Base-by-base conservation (phyloP, 2,888 invertebrate genomes). In the Cylloceria caligata region DNA sequence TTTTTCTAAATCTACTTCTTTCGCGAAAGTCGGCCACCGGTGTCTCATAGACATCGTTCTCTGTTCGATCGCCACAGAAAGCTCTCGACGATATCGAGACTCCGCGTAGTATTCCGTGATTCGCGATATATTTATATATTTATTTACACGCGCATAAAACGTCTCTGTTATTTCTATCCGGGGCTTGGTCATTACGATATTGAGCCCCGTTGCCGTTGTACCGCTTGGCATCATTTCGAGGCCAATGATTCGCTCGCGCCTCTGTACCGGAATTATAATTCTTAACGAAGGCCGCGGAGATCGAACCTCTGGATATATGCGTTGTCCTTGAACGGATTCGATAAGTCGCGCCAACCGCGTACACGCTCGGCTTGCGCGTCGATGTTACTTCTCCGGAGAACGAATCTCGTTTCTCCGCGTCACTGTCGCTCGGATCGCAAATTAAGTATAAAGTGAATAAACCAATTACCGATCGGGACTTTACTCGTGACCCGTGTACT, bases 261-360 rank as follows among this genome's bases (percentile, higher is more conserved):
- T 87, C 88, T 36, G 73, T 89, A 88, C 90, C 89, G 88, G 89
- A 90, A 90, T 89, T 88, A 89, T 89, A 89, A 86, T 87, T 88
- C 86, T 86, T 86, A 86, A 86, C 85, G 87, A 90, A 90, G 90
- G 89, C 87, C 88, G 85, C 79, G 80, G 64, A 72, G 79, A 80
- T 80, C 79, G 74, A 72, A 80, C 57, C 74, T 74, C 68, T 62
- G 73, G 73, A 73, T 79, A 68, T 57, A 73, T 39, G 60, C 73
- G 30, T 73, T 52, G 79, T 79, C 79, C 79, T 79, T 79, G 73
- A 73, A 79, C 30, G 73, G 79, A 47, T 49, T 68, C 79, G 79
- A 79, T 79, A 74, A 79, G 75, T 75, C 75, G 75, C 75, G 79
- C 68, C 79, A 73, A 60, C 65, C 65, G 57, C 69, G 27, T 36